Percentiles rank a stretch among this genome's conserved stretches.
Conservation (phyloP, 2,888 invertebrate species). For the Lycophotia porphyrea region DNA sequence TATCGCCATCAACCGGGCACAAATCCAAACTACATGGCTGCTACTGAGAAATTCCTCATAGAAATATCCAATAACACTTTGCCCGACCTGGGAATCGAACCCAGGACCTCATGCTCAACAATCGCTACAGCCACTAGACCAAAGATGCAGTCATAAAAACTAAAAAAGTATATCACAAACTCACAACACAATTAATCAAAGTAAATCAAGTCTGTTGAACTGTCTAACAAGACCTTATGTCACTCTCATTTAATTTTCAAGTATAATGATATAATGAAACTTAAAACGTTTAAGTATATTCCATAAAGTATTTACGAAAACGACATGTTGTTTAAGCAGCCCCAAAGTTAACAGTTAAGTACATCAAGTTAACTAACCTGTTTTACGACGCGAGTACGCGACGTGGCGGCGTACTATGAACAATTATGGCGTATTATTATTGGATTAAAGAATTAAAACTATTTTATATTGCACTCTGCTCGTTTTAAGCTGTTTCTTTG, state of each 20-base stretch:
- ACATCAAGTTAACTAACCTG: slow-evolving; percentile 44
- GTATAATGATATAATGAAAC: slow-evolving; percentile 4
- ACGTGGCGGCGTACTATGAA: slow-evolving; percentile 35
- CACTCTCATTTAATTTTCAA: slow-evolving; percentile 23
- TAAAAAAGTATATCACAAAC: no score
- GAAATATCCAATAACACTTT: no score
- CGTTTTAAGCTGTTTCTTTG: slow-evolving; percentile 21
- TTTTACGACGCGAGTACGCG: slow-evolving; percentile 34
- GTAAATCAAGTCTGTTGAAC: neutral
- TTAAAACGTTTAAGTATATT: slow-evolving; percentile 19
- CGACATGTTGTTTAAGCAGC: slow-evolving; percentile 31
- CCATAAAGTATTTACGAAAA: slow-evolving; percentile 38
- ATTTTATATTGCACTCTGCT: slow-evolving; percentile 16
- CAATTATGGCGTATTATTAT: slow-evolving; percentile 46
- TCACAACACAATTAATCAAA: no score
- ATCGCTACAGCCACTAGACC: no score
- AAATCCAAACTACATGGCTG: no score
- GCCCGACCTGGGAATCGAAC: no score
- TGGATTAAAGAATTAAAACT: slow-evolving; percentile 52
- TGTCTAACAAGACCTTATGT: neutral
- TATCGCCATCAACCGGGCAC: no score
- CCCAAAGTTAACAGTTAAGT: slow-evolving; percentile 50
- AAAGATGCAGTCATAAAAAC: no score
- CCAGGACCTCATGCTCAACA: no score
- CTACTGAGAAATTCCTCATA: no score